Conservation (phyloP, 2,888 invertebrate species). For the Malacosoma neustria region DNA sequence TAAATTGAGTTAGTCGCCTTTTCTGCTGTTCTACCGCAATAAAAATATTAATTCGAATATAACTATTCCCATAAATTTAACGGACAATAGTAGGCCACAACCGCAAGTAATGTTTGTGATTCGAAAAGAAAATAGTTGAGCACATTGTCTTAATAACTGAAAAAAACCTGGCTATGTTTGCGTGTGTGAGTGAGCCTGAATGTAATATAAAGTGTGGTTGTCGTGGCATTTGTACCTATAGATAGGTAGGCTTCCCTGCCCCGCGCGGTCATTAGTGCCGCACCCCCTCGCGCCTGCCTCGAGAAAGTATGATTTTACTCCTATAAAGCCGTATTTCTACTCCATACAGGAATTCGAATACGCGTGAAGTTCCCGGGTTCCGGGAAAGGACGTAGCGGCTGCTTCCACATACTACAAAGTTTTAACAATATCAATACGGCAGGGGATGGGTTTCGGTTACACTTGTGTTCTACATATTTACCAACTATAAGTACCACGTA, state of each 20-base stretch:
- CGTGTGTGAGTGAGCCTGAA: constrained; percentile 62
- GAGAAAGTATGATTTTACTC: constrained; percentile 76
- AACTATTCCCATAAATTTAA: too few species aligned
- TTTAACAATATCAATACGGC: constrained; percentile 65
- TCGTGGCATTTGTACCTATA: constrained; percentile 51
- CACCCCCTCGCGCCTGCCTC: constrained; percentile 53
- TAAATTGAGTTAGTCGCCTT: too few species aligned
- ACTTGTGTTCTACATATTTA: too few species aligned
- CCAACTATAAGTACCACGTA: too few species aligned
- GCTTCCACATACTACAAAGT: constrained; percentile 67
- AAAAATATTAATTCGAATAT: too few species aligned
- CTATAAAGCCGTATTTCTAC: constrained; percentile 75
- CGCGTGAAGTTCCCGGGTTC: constrained; percentile 63
- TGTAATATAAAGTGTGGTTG: constrained; percentile 73
- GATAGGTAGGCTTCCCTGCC: constrained; percentile 53
- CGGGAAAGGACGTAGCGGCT: constrained; percentile 61
- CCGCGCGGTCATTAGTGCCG: constrained; percentile 74
- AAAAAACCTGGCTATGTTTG: constrained; percentile 47
- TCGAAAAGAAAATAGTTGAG: constrained; percentile 66
- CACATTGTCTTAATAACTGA: constrained; percentile 57
- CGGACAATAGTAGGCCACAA: neutral
- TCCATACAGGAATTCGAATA: constrained; percentile 74
- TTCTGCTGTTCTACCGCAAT: too few species aligned
- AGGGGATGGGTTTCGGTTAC: constrained; percentile 13
- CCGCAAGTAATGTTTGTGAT: constrained; percentile 35